Conservation (phyloP, 2,113 vertebrate species). For the Mixornis gularis region DNA sequence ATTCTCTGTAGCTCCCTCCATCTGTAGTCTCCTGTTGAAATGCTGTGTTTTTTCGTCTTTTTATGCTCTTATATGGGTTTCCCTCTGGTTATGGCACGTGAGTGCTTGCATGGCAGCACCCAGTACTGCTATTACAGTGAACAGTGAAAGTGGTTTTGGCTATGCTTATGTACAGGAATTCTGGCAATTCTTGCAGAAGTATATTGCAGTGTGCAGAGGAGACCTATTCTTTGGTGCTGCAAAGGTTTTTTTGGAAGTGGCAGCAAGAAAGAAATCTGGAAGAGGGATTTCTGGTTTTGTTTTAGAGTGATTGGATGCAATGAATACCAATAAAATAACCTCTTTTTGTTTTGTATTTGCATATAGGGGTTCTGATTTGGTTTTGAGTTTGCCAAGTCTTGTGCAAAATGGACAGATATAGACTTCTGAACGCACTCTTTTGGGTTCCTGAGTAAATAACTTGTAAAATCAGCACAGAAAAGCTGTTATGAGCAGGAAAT, state of each 20-base stretch:
- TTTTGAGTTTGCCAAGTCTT: neutral
- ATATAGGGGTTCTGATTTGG: neutral
- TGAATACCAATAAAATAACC: neutral
- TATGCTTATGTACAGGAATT: neutral
- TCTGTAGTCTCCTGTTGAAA: neutral
- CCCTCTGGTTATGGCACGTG: fast-evolving
- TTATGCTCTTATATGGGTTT: neutral
- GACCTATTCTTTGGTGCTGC: neutral
- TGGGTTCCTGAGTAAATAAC: neutral
- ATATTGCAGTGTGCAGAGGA: neutral
- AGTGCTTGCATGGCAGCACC: neutral
- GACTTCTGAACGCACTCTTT: neutral
- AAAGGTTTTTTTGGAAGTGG: neutral
- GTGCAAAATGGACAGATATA: neutral
- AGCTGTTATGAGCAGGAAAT: neutral
- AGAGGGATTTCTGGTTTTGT: fast-evolving
- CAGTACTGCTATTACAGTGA: neutral
- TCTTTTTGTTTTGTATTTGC: neutral
- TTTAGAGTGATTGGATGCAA: neutral
- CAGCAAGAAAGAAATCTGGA: neutral
- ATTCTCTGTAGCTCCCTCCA: neutral
- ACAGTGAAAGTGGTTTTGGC: neutral
- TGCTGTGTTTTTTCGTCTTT: neutral
- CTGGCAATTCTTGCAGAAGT: neutral
- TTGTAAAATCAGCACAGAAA: neutral